phyloP scores from a whole-genome alignment of 2,797 vertebrate genomes.

The Eptatretus atami region DNA sequence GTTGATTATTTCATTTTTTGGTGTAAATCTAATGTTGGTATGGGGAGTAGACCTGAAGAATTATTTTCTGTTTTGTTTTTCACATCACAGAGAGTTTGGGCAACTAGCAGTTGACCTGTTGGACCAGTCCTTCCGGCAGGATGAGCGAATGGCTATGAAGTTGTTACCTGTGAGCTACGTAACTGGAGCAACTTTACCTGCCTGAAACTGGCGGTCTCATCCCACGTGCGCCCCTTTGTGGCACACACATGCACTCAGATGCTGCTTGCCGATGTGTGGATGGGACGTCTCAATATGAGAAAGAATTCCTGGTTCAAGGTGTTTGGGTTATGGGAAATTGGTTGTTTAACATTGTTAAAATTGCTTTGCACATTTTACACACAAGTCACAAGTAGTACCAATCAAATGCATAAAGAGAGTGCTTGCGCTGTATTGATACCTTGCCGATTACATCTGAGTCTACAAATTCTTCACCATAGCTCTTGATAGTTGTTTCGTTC shows the following conservation, averaged over 20 bases:
- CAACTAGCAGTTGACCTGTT: constrained; percentile 61
- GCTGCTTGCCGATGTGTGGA: constrained; percentile 81
- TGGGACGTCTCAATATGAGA: constrained; percentile 59
- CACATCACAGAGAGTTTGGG: constrained; percentile 41
- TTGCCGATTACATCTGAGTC: no score
- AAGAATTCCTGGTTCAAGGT: constrained; percentile 84
- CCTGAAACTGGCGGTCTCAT: constrained; percentile 64
- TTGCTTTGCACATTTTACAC: no score
- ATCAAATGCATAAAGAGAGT: no score
- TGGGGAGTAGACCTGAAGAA: background rate
- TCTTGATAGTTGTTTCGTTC: no score
- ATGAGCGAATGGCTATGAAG: constrained; percentile 93
- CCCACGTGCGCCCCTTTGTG: constrained; percentile 41
- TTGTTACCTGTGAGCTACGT: constrained; percentile 59
- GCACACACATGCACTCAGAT: constrained; percentile 85
- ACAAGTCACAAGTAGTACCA: no score
- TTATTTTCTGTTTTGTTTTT: constrained; percentile 6
- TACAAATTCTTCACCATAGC: no score
- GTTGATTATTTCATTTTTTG: no score
- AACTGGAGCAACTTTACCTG: constrained; percentile 88
- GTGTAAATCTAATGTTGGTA: background rate
- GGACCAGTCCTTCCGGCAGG: constrained; percentile 65
- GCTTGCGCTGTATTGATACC: no score
- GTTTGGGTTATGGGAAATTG: background rate
- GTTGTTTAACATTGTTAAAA: no score